Evolutionary conservation across 2,797 vertebrate genomes (phyloP), one percentile per base, ranked within the genome.

Genomic region (Sciurus vulgaris): DNA sequence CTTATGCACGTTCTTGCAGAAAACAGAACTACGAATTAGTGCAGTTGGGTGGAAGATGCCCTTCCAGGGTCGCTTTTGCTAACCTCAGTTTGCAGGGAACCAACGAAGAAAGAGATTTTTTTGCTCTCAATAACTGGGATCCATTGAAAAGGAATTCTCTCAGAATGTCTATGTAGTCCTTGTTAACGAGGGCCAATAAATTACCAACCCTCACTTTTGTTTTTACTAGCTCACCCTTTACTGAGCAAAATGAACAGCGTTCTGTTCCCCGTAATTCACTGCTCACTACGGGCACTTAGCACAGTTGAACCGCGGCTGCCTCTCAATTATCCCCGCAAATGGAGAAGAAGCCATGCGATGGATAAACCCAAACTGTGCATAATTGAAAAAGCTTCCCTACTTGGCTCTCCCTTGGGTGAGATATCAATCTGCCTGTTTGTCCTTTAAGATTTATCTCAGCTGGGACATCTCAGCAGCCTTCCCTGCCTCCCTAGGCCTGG

Each of bases 381-480:
- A 98, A 97, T 89, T 97, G 97, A 95, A 96, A 97, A 92, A 20
- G 78, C 95, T 97, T 95, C 91, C 72, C 94, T 51, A 59, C 91
- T 51, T 24, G 92, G 86, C 72, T 92, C 84, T 97, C 91, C 95
- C 96, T 74, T 65, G 95, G 91, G 95, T 76, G 96, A 85, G 91
- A 93, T 87, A 94, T 70, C 89, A 93, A 94, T 96, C 91, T 82
- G 94, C 95, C 93, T 96, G 73, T 97, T 97, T 97, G 95, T 96
- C 91, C 89, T 93, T 93, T 87, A 97, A 97, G 94, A 94, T 94
- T 96, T 67, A 86, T 96, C 84, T 96, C 76, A 20, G 89, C 56
- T 22, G 9, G 47, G 72, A 78, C 69, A 81, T 87, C 41, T 67
- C 17, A 20, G 67, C 28, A 56, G 79, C 41, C 54, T 72, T 5